Conservation (phyloP, 2,113 vertebrate species). For the Oceanites oceanicus region DNA sequence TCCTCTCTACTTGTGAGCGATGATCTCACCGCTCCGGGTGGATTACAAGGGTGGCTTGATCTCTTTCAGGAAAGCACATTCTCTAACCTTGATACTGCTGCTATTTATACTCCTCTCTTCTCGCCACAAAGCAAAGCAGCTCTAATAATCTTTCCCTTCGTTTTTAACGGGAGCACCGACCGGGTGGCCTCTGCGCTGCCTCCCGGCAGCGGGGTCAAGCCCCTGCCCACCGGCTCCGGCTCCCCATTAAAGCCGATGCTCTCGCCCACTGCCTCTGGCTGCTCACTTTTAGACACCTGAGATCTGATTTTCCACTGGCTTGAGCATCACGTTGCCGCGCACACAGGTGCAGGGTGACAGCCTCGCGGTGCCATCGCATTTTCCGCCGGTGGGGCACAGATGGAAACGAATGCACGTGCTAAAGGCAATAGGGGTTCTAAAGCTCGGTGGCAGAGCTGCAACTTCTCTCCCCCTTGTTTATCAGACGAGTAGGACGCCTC, state of each 20-base stretch:
- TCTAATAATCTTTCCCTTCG: not conserved
- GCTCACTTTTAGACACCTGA: not conserved
- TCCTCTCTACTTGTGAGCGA: conserved; percentile 46
- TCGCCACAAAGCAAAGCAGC: conserved; percentile 22
- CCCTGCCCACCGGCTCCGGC: not conserved
- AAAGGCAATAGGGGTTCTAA: not conserved
- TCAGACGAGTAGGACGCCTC: not conserved
- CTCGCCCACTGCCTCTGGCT: not conserved
- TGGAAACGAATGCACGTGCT: not conserved
- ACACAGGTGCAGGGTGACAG: not conserved
- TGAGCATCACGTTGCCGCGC: not conserved
- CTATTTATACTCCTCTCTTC: conserved; percentile 49
- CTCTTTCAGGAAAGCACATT: conserved; percentile 63
- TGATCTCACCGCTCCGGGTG: conserved; percentile 51
- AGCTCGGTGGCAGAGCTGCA: not conserved
- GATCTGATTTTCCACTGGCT: conserved; percentile 12
- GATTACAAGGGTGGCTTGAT: conserved; percentile 61
- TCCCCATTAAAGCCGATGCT: not conserved
- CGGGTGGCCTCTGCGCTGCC: accelerated
- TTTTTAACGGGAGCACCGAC: not conserved
- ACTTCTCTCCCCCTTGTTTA: not conserved
- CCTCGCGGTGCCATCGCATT: not conserved
- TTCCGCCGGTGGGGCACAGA: not conserved
- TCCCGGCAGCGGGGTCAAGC: not conserved
- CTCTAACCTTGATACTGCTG: conserved; percentile 58